A percentile compares a stretch with the other conserved stretches of the same genome.
Conservation (phyloP, 2,888 invertebrate genomes). For the Clanis bilineata region DNA sequence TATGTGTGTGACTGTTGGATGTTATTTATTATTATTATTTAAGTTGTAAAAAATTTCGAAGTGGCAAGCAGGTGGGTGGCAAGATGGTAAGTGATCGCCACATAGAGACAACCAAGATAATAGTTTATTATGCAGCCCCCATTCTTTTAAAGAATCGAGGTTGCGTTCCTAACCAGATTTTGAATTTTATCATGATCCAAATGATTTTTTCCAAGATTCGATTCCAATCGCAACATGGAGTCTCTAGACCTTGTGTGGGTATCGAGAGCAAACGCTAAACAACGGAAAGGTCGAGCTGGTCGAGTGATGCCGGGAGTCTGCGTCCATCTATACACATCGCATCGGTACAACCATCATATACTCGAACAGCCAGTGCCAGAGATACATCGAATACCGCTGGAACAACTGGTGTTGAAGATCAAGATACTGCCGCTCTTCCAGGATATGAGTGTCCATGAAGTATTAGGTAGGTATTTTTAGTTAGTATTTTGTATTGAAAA, state of each 20-base stretch:
- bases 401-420: constrained; percentile 89
- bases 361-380: constrained; percentile 92
- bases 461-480: constrained; percentile 62
- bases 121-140: too few species aligned
- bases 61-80: too few species aligned
- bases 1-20: too few species aligned
- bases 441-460: constrained; percentile 74
- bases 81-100: too few species aligned
- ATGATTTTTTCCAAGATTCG: constrained; percentile 82
- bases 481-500: neutral
- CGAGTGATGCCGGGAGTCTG: constrained; percentile 94
- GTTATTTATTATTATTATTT: too few species aligned
- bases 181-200: too few species aligned
- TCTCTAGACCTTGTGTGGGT: constrained; percentile 94
- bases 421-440: constrained; percentile 84
- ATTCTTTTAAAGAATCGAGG: too few species aligned
- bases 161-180: too few species aligned
- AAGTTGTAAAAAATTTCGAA: too few species aligned
- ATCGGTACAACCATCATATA: constrained; percentile 85
- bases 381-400: constrained; percentile 93
- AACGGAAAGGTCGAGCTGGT: constrained; percentile 95
- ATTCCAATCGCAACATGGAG: constrained; percentile 93
- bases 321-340: constrained; percentile 92
- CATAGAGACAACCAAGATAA: too few species aligned
- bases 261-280: constrained; percentile 93